Evolutionary conservation across 1,140 invertebrate genomes (phyloP).

Genomic region (Papilio dardanus): DNA sequence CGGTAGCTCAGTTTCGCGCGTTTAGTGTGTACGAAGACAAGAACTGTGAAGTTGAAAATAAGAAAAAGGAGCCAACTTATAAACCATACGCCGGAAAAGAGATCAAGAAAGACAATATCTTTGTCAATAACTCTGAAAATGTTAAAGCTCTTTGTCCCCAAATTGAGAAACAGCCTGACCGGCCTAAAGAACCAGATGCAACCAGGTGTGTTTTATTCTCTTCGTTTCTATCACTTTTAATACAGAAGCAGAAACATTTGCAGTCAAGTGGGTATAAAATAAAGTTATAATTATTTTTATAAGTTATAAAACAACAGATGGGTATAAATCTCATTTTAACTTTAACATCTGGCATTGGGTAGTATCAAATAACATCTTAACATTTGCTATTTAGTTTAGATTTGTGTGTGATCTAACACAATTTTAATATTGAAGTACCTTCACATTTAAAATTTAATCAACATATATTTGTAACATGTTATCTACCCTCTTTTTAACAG

Average conservation of each 20-base stretch:
- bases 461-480: background rate
- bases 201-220: conserved; percentile 50
- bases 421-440: background rate
- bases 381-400: background rate
- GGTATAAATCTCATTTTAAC: background rate
- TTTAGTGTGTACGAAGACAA: conserved; percentile 90
- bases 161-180: conserved; percentile 66
- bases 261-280: background rate
- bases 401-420: background rate
- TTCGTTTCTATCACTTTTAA: background rate
- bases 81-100: conserved; percentile 69
- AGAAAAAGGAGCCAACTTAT: conserved; percentile 77
- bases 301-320: background rate
- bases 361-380: background rate
- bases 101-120: conserved; percentile 71
- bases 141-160: conserved; percentile 64
- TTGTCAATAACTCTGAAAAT: conserved; percentile 68
- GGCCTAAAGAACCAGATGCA: conserved; percentile 53
- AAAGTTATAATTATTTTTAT: background rate
- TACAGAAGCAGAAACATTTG: background rate
- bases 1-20: conserved; percentile 86
- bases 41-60: conserved; percentile 78
- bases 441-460: background rate
- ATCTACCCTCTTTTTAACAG: background rate
- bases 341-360: background rate